These are phyloP conservation scores for Ispidina picta DNA, from an alignment of 2,797 vertebrate species.

Conservation along the genomic window DNA sequence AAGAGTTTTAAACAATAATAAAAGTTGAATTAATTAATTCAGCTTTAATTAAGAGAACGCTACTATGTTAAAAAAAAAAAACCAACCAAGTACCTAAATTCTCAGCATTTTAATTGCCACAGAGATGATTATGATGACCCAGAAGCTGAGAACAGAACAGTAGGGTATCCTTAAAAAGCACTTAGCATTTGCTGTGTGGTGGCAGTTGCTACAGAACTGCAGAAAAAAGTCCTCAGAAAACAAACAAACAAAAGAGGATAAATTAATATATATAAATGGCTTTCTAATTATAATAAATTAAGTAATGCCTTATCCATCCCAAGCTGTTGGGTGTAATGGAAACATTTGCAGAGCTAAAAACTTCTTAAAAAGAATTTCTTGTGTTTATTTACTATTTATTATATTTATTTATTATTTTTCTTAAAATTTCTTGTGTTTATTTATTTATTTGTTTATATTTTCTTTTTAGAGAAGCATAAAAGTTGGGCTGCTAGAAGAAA, in stretches of 20 bases:
- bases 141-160: neutral
- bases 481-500: neutral
- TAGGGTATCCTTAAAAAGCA: neutral
- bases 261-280: neutral
- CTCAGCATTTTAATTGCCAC: neutral
- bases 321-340: neutral
- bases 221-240: neutral
- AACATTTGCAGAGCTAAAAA: neutral
- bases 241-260: neutral
- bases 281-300: neutral
- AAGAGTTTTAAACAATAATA: neutral
- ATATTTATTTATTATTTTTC: neutral
- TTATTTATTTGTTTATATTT: neutral
- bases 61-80: accelerated
- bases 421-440: neutral
- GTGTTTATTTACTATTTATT: neutral
- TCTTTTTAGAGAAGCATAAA: neutral
- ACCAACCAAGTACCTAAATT: neutral
- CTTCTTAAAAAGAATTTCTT: too few species aligned
- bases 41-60: neutral
- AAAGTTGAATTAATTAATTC: neutral
- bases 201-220: neutral
- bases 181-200: neutral
- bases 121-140: neutral
- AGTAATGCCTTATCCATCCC: neutral